Percentiles rank a stretch among this genome's conserved stretches.
These are phyloP conservation scores for Macrophya annulata DNA, from an alignment of 2,888 invertebrate species.

Conservation along the genomic window DNA sequence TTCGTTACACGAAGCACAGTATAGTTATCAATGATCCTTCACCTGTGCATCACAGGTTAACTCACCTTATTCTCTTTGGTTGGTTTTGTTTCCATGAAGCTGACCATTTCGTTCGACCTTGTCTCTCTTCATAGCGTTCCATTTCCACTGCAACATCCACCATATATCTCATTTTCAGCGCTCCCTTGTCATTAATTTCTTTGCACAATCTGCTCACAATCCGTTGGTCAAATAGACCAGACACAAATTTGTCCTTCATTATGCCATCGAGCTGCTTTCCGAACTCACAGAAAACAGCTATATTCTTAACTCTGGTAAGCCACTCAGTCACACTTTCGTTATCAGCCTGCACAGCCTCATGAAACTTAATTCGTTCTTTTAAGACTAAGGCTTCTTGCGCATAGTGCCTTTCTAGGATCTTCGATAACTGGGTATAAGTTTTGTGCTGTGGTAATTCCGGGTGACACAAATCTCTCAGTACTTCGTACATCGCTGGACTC, in stretches of 20 bases:
- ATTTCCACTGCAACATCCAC: background rate
- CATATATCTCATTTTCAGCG: background rate
- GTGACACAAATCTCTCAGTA: conserved; percentile 11
- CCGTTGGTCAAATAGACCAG: background rate
- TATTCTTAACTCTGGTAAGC: background rate
- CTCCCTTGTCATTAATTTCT: background rate
- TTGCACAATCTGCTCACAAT: background rate
- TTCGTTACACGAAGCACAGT: no score
- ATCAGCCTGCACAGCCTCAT: background rate
- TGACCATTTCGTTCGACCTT: no score
- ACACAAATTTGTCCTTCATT: background rate
- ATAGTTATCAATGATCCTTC: no score
- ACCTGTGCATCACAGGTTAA: no score
- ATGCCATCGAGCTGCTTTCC: background rate
- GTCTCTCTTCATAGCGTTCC: background rate
- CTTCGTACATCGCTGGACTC: background rate
- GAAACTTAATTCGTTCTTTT: background rate
- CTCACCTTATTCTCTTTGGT: no score
- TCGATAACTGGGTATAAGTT: background rate
- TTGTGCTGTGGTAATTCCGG: background rate
- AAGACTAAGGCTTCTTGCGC: background rate
- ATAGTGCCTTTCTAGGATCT: background rate
- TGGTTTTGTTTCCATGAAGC: no score
- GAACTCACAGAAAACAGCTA: background rate
- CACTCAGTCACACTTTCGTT: background rate